A percentile compares a stretch with the other conserved stretches of the same genome.
phyloP scores from a whole-genome alignment of 1,140 invertebrate species.

The Homarus americanus region DNA sequence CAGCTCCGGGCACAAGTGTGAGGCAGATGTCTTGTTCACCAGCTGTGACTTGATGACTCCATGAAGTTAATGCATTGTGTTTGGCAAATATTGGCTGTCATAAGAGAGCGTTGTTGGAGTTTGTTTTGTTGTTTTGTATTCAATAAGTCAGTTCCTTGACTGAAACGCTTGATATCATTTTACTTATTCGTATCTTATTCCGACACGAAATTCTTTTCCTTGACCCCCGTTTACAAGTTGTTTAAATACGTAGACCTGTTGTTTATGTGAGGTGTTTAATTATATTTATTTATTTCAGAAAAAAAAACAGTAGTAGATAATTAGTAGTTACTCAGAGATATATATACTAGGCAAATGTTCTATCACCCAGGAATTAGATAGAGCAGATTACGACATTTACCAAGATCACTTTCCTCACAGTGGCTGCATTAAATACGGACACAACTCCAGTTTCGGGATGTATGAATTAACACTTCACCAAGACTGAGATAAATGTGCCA shows the following conservation, averaged over 20 bases:
- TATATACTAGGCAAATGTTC: slow-evolving; percentile 31
- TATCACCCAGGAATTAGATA: slow-evolving; percentile 50
- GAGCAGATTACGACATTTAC: neutral
- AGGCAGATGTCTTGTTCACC: too few species aligned
- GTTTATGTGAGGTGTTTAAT: neutral
- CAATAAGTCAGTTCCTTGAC: too few species aligned
- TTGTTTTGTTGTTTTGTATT: too few species aligned
- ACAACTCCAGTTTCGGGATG: slow-evolving; percentile 6
- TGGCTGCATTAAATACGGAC: neutral
- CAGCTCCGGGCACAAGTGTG: too few species aligned
- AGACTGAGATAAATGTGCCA: neutral
- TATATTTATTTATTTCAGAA: slow-evolving; percentile 32
- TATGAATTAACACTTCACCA: slow-evolving; percentile 5
- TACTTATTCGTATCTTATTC: too few species aligned
- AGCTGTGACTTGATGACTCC: neutral
- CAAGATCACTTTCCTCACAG: neutral
- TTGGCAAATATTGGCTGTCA: neutral
- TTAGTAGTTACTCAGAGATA: neutral
- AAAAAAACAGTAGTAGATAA: slow-evolving; percentile 7
- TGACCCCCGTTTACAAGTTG: too few species aligned
- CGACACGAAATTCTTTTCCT: too few species aligned
- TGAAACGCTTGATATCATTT: too few species aligned
- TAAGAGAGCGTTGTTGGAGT: too few species aligned
- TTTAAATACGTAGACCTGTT: too few species aligned
- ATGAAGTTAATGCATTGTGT: neutral